Base-by-base conservation (phyloP, 1,140 invertebrate genomes). In the Lethocerus indicus region DNA sequence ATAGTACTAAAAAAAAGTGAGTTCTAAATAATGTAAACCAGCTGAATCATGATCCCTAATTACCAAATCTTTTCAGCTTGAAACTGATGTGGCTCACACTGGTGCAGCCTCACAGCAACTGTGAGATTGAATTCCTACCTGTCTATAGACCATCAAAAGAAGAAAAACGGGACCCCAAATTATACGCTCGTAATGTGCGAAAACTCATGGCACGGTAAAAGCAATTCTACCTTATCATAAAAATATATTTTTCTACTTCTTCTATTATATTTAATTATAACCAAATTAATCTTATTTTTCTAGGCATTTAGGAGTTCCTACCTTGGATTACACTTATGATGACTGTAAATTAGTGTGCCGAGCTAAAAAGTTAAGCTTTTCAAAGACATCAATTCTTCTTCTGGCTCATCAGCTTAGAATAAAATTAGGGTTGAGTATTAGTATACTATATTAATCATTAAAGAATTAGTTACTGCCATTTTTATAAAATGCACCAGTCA, bases 41-140 rank as follows among this genome's bases (percentile, higher is more conserved):
- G 35, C 20, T 36, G 3, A 36, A 16, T 36, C 35, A 16, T 36
- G 29, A 32, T 9, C n/a, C 29, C 29, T 6, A 32, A 26, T 32
- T n/a, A n/a, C n/a, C n/a, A n/a, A 9, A 3, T 51, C 35, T 48
- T 71, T 74, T 41, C 66, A 92, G 87, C 20, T 67, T 85, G 54
- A 83, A 86, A 61, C 69, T 90, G 25, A 64, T 95, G 6, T 95
- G 89, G 88, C 64, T 91, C 50, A 93, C 90, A 1, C 67, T 96
- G 54, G 87, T 88, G 5, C 87, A 93, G 65, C 79, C 93, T 53
- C 81, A 87, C 59, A 94, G 83, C 55, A 78, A 77, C 43, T 85
- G 87, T 60, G 90, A 95, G 71, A 84, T 97, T 44, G 90, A 95
- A 71, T 95, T 88, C 68, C 72, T 97, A 13, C 91, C 91, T 0